Evolutionary conservation across 2,888 invertebrate genomes (phyloP), one percentile per base, ranked within the genome.

Genomic region (Atethmia centrago): DNA sequence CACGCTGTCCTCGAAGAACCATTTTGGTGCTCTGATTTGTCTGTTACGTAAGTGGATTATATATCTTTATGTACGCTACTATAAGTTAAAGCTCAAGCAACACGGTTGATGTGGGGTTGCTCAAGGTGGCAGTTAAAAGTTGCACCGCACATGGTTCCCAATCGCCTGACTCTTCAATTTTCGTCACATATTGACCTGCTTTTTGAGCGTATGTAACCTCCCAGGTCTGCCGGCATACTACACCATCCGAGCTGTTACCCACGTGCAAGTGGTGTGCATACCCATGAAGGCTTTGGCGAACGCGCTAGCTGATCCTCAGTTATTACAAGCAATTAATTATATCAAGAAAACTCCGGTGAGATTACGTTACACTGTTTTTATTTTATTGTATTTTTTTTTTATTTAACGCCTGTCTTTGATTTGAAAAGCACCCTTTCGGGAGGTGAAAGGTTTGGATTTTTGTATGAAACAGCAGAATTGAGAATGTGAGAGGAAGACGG

Each of bases 211-310:
- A 21, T 45, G 10, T 40, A 2, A 45, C 3, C 12, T 14, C 21
- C 0, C 79, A 95, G 95, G 95, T 49, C 55, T 95, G 1, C 95
- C 95, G 21, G 88, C 94, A 0, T 94, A 85, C 84, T 95, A 94
- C 83, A 95, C 95, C 8, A 89, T 95, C 1, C 91, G 93, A 0
- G 92, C 95, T 0, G 90, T 92, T 9, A 95, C 95, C 0, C 94
- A 95, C 67, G 93, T 95, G 0, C 93, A 94, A 59, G 80, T 95
- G 36, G 90, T 94, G 74, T 91, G 92, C 1, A 92, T 95, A 79
- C 90, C 94, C 0, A 89, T 90, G 62, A 93, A 94, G 70, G 82
- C 90, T 59, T 83, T 95, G 19, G 19, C 86, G 14, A 85, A 88
- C 0, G 89, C 89, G 1, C 80, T 93, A 2, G 86, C 91, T 9